These are phyloP conservation scores for Ophion obscuratus DNA, from an alignment of 2,888 invertebrate genomes.

Conservation along the genomic window DNA sequence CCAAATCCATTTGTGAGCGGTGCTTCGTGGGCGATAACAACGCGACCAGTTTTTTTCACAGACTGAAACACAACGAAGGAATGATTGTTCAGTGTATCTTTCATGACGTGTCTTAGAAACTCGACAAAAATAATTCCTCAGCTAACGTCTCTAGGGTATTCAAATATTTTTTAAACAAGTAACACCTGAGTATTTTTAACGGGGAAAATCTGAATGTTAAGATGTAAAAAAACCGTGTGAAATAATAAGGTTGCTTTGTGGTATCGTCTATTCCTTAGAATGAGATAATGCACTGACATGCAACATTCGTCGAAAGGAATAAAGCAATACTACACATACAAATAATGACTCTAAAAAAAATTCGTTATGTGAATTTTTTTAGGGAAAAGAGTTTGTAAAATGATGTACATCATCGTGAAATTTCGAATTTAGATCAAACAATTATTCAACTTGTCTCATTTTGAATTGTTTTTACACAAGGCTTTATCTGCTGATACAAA, in stretches of 20 bases:
- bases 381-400: too few relatives aligned
- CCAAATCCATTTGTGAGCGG: constrained; percentile 98
- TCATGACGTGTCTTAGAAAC: not conserved
- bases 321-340: too few relatives aligned
- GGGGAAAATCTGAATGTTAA: too few relatives aligned
- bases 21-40: constrained; percentile 97
- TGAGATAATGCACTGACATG: not conserved
- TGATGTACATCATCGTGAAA: too few relatives aligned
- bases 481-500: not conserved
- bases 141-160: too few relatives aligned
- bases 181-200: too few relatives aligned
- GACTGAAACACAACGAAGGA: constrained; percentile 88
- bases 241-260: not conserved
- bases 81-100: not conserved
- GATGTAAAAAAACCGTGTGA: not conserved
- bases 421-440: not conserved
- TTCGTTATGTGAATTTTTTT: too few relatives aligned
- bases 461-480: not conserved
- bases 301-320: too few relatives aligned
- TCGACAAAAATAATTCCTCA: not conserved
- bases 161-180: not conserved
- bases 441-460: not conserved
- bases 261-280: not conserved
- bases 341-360: too few relatives aligned
- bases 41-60: constrained; percentile 96